A percentile compares a stretch with the other conserved stretches of the same genome.
phyloP scores from a whole-genome alignment of 2,113 vertebrate genomes.

The Ammodytes marinus region DNA sequence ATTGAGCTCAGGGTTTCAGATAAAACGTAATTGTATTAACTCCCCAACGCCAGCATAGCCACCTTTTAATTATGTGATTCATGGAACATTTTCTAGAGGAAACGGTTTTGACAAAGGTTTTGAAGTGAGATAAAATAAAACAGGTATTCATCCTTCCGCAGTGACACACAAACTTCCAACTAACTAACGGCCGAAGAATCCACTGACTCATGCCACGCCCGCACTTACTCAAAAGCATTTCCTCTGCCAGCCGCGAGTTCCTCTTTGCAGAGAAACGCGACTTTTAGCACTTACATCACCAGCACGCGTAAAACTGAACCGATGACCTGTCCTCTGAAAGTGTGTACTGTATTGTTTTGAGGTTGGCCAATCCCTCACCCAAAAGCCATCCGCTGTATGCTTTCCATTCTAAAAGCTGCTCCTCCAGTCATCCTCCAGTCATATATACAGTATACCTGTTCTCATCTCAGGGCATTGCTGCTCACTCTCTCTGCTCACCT shows the following conservation, averaged over 20 bases:
- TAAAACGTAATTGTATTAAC: conserved; percentile 5
- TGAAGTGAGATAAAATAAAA: neutral
- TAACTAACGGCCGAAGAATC: neutral
- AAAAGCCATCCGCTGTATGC: conserved; percentile 41
- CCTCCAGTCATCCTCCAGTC: conserved; percentile 27
- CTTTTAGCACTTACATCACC: conserved; percentile 59
- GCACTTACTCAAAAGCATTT: conserved; percentile 45
- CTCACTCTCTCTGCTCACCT: conserved; percentile 55
- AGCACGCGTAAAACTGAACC: neutral
- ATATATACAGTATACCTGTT: conserved; percentile 19
- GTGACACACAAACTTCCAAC: neutral
- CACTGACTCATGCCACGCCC: conserved; percentile 36
- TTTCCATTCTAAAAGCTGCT: conserved; percentile 29
- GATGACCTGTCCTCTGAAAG: conserved; percentile 24
- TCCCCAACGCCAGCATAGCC: neutral
- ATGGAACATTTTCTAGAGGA: neutral
- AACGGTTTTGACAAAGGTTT: neutral
- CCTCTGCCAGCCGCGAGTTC: conserved; percentile 45
- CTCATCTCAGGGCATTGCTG: conserved; percentile 71
- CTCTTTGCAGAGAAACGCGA: conserved; percentile 40
- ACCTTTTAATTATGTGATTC: neutral
- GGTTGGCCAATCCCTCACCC: conserved; percentile 12
- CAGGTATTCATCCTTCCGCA: neutral
- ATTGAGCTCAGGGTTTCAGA: conserved; percentile 57
- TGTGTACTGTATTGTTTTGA: neutral